Conservation (phyloP, 2,113 vertebrate genomes). For the Planiliza haematocheilus region DNA sequence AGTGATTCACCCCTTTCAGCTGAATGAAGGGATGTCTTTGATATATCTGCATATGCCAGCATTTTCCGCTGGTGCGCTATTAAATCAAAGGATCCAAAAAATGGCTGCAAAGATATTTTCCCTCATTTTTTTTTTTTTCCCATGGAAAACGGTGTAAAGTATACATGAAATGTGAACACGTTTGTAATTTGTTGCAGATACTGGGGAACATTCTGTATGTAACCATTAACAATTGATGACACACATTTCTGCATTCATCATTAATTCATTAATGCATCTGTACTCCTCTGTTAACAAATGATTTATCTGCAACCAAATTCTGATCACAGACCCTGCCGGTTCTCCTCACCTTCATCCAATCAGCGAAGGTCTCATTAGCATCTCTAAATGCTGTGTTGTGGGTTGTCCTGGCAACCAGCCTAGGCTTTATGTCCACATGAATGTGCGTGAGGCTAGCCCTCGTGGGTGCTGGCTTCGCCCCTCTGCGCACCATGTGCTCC, state of each 20-base stretch:
- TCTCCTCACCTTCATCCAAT: constrained; percentile 67
- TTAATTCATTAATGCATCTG: constrained; percentile 53
- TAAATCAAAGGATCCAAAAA: background rate
- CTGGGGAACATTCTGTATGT: constrained; percentile 16
- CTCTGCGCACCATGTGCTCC: constrained; percentile 83
- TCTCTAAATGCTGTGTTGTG: constrained; percentile 80
- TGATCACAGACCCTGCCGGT: background rate
- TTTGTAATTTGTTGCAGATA: background rate
- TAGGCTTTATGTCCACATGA: constrained; percentile 60
- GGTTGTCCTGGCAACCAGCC: constrained; percentile 82
- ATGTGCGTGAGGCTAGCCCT: constrained; percentile 64
- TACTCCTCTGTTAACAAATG: background rate
- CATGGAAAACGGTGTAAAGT: background rate
- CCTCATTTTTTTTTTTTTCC: background rate
- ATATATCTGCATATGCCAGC: background rate
- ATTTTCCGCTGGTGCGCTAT: background rate
- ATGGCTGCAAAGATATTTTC: too few species aligned
- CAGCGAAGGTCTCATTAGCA: constrained; percentile 73
- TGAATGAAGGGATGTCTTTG: background rate
- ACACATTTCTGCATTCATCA: constrained; percentile 32
- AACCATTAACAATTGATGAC: constrained; percentile 47
- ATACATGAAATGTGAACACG: background rate
- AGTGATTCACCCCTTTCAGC: background rate
- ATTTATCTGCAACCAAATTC: background rate
- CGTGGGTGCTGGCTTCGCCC: constrained; percentile 70